Evolutionary conservation across 2,113 vertebrate species (phyloP).

Genomic region (Thamnaconus septentrionalis): DNA sequence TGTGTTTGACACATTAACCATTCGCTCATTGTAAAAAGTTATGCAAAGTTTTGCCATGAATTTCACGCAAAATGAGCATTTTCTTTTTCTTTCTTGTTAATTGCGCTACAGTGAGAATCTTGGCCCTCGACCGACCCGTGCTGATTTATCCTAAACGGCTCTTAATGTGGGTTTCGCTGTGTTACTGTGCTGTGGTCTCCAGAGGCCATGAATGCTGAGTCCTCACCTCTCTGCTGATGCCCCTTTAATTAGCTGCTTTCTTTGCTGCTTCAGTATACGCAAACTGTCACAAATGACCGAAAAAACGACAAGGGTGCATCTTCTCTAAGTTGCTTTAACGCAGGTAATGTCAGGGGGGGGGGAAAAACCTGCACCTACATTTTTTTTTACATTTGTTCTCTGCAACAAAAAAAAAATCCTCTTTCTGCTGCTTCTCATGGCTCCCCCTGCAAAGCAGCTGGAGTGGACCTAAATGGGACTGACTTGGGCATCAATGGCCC

Average conservation of each 20-base stretch:
- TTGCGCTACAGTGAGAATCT: conserved; percentile 34
- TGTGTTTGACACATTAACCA: too few species aligned
- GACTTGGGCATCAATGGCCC: conserved; percentile 58
- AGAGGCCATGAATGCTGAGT: conserved; percentile 48
- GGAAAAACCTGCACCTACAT: too few species aligned
- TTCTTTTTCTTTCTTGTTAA: background rate
- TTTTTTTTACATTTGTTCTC: background rate
- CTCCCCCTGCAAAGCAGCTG: conserved; percentile 47
- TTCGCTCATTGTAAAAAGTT: too few species aligned
- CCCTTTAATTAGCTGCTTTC: conserved; percentile 11
- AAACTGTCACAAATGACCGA: background rate
- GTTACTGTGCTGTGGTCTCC: conserved; percentile 41
- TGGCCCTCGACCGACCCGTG: conserved; percentile 50
- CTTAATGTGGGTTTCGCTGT: conserved; percentile 56
- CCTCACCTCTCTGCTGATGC: conserved; percentile 21
- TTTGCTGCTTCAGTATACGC: conserved; percentile 1
- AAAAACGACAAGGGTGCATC: conserved; percentile 4
- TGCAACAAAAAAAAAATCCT: conserved; percentile 18
- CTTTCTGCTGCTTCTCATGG: background rate
- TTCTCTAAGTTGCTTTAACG: background rate
- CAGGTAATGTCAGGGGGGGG: background rate
- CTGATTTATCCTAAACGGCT: conserved; percentile 60
- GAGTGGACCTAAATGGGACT: conserved; percentile 33
- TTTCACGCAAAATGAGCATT: background rate
- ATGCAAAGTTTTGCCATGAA: background rate